Base-by-base conservation (phyloP, 2,113 vertebrate genomes). In the Myotis davidii region DNA sequence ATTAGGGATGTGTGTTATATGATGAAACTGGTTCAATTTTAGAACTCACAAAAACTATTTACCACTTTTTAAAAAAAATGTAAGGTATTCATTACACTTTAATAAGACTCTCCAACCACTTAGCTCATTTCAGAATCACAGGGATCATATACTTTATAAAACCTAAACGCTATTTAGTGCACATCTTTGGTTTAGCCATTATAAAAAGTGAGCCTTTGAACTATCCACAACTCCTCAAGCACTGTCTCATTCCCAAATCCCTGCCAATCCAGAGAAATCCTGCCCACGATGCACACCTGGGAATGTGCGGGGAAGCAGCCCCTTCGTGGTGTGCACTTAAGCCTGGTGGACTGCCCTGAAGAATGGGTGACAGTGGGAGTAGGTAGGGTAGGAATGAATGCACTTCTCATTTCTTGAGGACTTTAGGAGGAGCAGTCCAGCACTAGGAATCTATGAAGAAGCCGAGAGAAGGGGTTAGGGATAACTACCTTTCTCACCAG, bases 321-420 rank as follows among this genome's bases (percentile, higher is more conserved):
- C 4, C 1, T 21, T 9, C 5, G 3, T 5, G 29, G 0, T 1
- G 1, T 3, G 27, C 23, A 3, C 16, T 42, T 13, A 5, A 29
- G 45, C 27, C 10, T 27, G 50, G 25, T 4, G 25, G 48, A 10
- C 32, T 14, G 18, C 14, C 25, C 50, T 1, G 16, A 27, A 10
- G 6, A 9, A 10, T 0, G 0, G n/a, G n/a, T 6, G 20, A 5
- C 10, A 11, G 9, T 18, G n/a, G 25, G 32, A 42, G n/a, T 3
- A 29, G 32, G 0, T 13, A 32, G 10, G 1, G 45, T 4, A 23
- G 32, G 27, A 27, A 1, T n/a, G 7, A 16, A 20, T 0, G 7
- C 20, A 25, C 21, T 56, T 48, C n/a, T 25, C 59, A 42, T 34
- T 23, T 18, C 18, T 10, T 54, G 11, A 23, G 13, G 34, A 17